Base-by-base conservation (phyloP, 2,797 vertebrate species). In the Eulemur mongoz region DNA sequence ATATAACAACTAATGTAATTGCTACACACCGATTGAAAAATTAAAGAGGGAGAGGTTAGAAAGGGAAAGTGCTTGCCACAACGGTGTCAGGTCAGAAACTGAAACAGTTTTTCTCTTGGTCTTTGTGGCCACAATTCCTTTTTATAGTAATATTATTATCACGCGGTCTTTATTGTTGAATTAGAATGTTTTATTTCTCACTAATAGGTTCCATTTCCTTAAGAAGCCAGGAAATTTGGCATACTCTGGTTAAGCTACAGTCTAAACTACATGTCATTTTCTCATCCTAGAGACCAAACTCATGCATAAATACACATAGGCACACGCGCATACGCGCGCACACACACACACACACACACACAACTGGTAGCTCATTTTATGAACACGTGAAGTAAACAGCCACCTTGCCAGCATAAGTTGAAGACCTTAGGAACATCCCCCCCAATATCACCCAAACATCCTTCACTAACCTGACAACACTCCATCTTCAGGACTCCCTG, bases 1-100 rank as follows among this genome's bases (percentile, higher is more conserved):
- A 94, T 93, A 95, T 57, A 92, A 93, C 76, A 92, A 88, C 91
- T 70, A 92, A 97, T 75, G 63, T 72, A 76, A 95, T 88, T 93
- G 86, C 81, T 81, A 63, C 50, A 79, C 40, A 88, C 75, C 15
- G 0, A 92, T 79, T 50, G 61, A 96, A 96, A 96, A 97, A 87
- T 90, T 81, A 94, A 95, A 91, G 81, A 89, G 35, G 20, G 54
- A 79, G 50, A 50, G 32, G 43, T 59, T 54, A 82, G 93, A 87
- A 90, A 93, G 40, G 20, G 17, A 65, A 92, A 57, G 69, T 5
- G 48, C 32, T 94, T 45, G 7, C 63, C 48, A 20, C 45, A 82
- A 48, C 25, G 75, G 45, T 59, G 52, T 45, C 59, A 75, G 38
- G 67, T 89, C 54, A 61, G 79, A 84, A 89, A 65, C 20, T 0